Percentiles rank a stretch among this genome's conserved stretches.
Evolutionary conservation across 2,888 invertebrate species (phyloP).

Genomic region (Tholera decimalis): DNA sequence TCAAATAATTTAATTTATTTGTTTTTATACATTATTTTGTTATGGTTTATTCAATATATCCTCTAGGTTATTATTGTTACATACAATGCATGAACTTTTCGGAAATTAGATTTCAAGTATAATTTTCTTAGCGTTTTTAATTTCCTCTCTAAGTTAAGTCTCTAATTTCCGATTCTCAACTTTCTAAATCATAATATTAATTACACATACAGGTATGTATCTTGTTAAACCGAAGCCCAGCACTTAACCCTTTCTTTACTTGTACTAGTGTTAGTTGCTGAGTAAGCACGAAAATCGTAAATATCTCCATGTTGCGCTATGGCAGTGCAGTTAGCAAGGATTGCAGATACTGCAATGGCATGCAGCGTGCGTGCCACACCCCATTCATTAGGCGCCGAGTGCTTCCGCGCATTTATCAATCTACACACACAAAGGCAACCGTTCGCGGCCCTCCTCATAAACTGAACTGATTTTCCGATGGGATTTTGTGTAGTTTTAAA

Average conservation of each 20-base stretch:
- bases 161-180: no score
- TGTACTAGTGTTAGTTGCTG: conserved; percentile 65
- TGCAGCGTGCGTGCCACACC: conserved; percentile 88
- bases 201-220: no score
- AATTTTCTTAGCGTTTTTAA: not conserved
- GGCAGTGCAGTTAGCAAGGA: conserved; percentile 79
- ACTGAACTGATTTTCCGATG: conserved; percentile 57
- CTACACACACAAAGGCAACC: conserved; percentile 79
- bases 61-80: conserved; percentile 52
- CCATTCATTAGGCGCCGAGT: conserved; percentile 90
- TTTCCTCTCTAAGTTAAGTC: no score
- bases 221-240: conserved; percentile 6
- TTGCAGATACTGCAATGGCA: conserved; percentile 84
- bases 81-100: conserved; percentile 48
- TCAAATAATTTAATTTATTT: not conserved
- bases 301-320: conserved; percentile 71
- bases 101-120: conserved; percentile 33
- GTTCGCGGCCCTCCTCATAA: conserved; percentile 69
- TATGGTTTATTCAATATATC: conserved; percentile 26
- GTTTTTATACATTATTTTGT: conserved; percentile 15
- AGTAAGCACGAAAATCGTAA: conserved; percentile 74
- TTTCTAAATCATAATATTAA: not conserved
- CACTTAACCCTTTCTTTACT: conserved; percentile 58
- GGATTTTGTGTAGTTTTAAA: conserved; percentile 38
- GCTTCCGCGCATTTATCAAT: conserved; percentile 91